Conservation (phyloP, 1,140 invertebrate species). For the Himalopsyche phryganea region DNA sequence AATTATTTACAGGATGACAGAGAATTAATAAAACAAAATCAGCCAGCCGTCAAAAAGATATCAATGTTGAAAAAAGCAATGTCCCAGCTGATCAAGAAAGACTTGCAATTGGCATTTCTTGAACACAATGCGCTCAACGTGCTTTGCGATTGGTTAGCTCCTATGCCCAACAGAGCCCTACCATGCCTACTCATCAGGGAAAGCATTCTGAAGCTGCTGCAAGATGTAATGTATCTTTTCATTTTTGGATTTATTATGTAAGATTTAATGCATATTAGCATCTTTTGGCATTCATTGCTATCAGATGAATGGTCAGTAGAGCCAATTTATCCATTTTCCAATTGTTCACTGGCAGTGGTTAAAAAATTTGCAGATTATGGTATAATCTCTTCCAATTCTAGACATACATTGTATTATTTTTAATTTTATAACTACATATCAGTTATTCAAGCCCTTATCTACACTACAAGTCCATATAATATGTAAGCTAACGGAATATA, state of each 20-base stretch:
- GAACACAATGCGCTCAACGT: constrained; percentile 92
- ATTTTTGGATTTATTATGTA: not conserved
- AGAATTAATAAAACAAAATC: constrained; percentile 74
- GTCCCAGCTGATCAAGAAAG: constrained; percentile 91
- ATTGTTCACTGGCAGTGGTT: too few relatives aligned
- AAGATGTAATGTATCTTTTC: constrained; percentile 62
- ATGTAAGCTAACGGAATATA: too few relatives aligned
- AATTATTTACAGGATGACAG: constrained; percentile 79
- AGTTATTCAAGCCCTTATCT: too few relatives aligned
- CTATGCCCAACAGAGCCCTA: constrained; percentile 93
- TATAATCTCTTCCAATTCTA: too few relatives aligned
- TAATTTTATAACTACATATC: too few relatives aligned
- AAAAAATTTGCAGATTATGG: too few relatives aligned
- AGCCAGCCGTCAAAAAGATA: constrained; percentile 89
- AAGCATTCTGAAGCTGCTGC: constrained; percentile 79
- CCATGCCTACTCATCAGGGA: constrained; percentile 91
- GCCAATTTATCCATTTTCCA: too few relatives aligned
- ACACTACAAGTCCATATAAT: too few relatives aligned
- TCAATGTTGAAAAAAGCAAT: constrained; percentile 83
- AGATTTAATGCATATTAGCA: too few relatives aligned
- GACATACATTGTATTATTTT: too few relatives aligned
- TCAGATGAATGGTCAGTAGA: too few relatives aligned
- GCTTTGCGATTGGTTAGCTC: constrained; percentile 96
- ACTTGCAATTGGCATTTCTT: constrained; percentile 90
- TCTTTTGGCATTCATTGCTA: too few relatives aligned